Evolutionary conservation across 2,888 invertebrate species (phyloP), one percentile per base, ranked within the genome.

Genomic region (Mythimna albipuncta): DNA sequence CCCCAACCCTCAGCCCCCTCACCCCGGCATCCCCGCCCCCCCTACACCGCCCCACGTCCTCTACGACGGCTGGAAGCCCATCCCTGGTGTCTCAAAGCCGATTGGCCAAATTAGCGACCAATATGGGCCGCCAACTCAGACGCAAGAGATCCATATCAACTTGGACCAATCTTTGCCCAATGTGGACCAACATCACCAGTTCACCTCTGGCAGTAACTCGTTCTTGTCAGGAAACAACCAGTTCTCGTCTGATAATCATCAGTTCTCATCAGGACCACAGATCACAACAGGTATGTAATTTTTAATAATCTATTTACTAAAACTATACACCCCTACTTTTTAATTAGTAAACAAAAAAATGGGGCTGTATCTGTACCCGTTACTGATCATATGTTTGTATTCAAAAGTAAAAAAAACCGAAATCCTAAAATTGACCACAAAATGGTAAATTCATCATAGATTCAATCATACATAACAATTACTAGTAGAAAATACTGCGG

Each of bases 61-160:
- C 67, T 98, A 98, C 88, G 98, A 98, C 85, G 98, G 98, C 41
- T 98, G 98, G 98, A 98, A 97, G 89, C 98, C 98, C 32, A 98
- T 98, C 75, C 97, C 98, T 11, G 98, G 98, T 0, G 85, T 95
- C 0, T 95, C 96, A 0, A 88, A 91, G 50, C 97, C 98, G 1
- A 93, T 84, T 6, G 91, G 91, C 10, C 90, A 90, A 6, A 79
- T 91, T 19, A 89, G 88, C 26, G 92, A 94, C 78, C 91, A 95
- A 70, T 91, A 95, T 68, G 94, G 95, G 5, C 94, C 94, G 0
- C 92, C 92, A 1, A 2, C 19, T 0, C 72, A 67, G 2, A 92
- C 93, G 0, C 94, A 94, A 0, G 93, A 93, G 0, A 89, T 92
- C 13, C 89, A 90, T 69, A 74, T 92, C 19, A 90, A 93, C 54